Evolutionary conservation across 2,113 vertebrate species (phyloP).

Genomic region (Pheucticus melanocephalus): DNA sequence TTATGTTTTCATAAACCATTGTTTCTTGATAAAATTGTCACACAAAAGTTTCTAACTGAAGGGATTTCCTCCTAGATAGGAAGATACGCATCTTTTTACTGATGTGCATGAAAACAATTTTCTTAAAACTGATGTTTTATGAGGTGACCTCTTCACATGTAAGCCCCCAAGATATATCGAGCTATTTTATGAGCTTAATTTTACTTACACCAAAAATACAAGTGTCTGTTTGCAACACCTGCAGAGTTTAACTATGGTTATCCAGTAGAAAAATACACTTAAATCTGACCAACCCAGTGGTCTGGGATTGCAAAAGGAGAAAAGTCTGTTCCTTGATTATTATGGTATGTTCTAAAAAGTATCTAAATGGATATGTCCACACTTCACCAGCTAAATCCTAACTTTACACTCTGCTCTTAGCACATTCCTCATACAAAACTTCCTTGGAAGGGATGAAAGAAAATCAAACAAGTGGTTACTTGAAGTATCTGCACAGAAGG

Average conservation of each 20-base stretch:
- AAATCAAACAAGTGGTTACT: background rate
- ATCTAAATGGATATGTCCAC: background rate
- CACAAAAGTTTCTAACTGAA: background rate
- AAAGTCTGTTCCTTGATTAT: background rate
- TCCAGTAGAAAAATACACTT: background rate
- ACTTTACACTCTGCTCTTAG: background rate
- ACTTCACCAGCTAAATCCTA: background rate
- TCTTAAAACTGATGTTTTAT: background rate
- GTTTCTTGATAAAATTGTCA: background rate
- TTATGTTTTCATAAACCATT: background rate
- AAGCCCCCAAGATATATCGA: background rate
- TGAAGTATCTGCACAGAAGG: background rate
- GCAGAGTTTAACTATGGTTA: background rate
- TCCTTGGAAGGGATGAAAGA: background rate
- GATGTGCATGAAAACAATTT: background rate
- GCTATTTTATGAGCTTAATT: background rate
- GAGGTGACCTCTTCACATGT: background rate
- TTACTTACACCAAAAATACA: background rate
- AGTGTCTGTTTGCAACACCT: background rate
- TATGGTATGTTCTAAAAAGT: background rate
- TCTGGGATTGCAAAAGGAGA: background rate
- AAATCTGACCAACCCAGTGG: background rate
- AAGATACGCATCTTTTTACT: background rate
- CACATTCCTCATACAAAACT: background rate
- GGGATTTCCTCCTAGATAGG: background rate